Percentiles rank a stretch among this genome's conserved stretches.
phyloP scores from a whole-genome alignment of 2,888 invertebrate genomes.

The Cataglyphis livida region DNA sequence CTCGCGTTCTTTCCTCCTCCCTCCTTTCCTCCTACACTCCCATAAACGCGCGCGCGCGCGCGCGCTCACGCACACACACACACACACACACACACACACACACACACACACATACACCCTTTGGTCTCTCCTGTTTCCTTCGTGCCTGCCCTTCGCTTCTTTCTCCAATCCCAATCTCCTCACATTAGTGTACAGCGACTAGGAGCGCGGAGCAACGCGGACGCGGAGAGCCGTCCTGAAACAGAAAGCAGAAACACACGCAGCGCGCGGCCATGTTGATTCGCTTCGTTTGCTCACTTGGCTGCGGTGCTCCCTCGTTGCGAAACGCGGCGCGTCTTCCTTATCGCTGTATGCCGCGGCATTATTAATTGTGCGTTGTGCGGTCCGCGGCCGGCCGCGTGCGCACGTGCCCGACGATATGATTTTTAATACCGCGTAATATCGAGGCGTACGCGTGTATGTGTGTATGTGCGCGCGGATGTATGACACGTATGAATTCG shows the following conservation, averaged over 20 bases:
- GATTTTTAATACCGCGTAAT: conserved; percentile 44
- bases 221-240: conserved; percentile 53
- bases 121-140: conserved; percentile 48
- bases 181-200: conserved; percentile 78
- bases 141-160: conserved; percentile 75
- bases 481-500: conserved; percentile 33
- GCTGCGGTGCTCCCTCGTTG: conserved; percentile 69
- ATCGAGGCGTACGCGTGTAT: conserved; percentile 49
- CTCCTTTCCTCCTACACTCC: neutral
- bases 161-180: conserved; percentile 76
- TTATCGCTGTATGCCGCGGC: conserved; percentile 64
- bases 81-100: conserved; percentile 37
- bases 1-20: conserved; percentile 57
- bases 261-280: conserved; percentile 76
- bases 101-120: conserved; percentile 24
- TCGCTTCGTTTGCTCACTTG: conserved; percentile 53
- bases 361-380: conserved; percentile 66
- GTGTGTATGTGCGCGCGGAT: neutral
- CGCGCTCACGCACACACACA: conserved; percentile 31
- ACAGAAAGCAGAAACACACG: conserved; percentile 58
- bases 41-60: conserved; percentile 12
- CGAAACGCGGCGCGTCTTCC: conserved; percentile 31
- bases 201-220: conserved; percentile 71
- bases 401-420: conserved; percentile 49
- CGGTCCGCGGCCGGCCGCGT: conserved; percentile 61